These are phyloP conservation scores for Drosophila greeni DNA, from an alignment of 2,888 invertebrate species.

Conservation along the genomic window DNA sequence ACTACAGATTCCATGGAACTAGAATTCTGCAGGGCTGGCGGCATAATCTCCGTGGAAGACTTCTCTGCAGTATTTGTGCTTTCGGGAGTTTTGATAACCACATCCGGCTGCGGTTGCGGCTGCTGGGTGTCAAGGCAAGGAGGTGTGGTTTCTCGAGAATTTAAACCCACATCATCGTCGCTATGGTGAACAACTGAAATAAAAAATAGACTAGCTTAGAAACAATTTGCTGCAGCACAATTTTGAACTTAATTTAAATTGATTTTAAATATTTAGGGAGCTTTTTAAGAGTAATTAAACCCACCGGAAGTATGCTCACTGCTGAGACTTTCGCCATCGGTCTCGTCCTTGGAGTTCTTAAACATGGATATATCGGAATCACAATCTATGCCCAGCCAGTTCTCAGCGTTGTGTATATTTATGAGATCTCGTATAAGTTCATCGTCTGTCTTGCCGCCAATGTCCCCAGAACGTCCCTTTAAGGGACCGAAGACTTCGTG, in stretches of 20 bases:
- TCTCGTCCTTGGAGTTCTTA: conserved; percentile 84
- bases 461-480: conserved; percentile 92
- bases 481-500: conserved; percentile 95
- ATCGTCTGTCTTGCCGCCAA: conserved; percentile 93
- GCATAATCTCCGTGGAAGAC: conserved; percentile 20
- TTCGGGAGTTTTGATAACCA: conserved; percentile 31
- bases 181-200: conserved; percentile 74
- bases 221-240: background rate
- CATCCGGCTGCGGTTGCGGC: conserved; percentile 59
- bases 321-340: conserved; percentile 78
- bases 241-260: too few relatives aligned
- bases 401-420: conserved; percentile 95
- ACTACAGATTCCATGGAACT: conserved; percentile 87
- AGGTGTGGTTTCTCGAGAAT: conserved; percentile 86
- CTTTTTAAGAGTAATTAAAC: conserved; percentile 1
- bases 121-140: conserved; percentile 82
- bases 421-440: conserved; percentile 92
- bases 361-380: conserved; percentile 91
- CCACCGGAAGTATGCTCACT: conserved; percentile 63
- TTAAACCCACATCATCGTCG: conserved; percentile 84
- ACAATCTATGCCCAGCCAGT: conserved; percentile 94
- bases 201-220: background rate
- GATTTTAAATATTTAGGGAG: background rate
- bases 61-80: conserved; percentile 42
- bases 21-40: conserved; percentile 15